phyloP scores from a whole-genome alignment of 35 echinoderm and acorn worm genomes.

The Acanthaster planci region DNA sequence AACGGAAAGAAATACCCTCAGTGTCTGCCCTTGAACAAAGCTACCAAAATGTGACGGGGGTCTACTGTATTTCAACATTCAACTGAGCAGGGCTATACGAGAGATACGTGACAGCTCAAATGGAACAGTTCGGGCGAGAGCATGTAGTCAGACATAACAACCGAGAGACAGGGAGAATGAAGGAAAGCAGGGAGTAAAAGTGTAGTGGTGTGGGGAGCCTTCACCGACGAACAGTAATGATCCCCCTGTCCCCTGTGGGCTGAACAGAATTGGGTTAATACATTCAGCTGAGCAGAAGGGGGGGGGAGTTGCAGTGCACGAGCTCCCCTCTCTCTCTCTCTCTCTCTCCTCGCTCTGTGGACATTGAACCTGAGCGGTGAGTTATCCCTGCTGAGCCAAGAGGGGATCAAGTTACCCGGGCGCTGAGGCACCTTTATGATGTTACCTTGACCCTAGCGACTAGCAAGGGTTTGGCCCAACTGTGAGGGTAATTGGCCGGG shows the following conservation, averaged over 20 bases:
- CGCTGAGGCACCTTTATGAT: neutral
- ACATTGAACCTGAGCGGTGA: neutral
- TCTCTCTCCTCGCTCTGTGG: neutral
- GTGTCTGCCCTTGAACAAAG: too few species aligned
- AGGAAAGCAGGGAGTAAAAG: neutral
- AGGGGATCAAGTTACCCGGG: neutral
- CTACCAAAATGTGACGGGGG: too few species aligned
- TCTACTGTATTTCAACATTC: too few species aligned
- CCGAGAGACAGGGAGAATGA: neutral
- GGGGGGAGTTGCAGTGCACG: neutral
- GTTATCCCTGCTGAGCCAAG: neutral
- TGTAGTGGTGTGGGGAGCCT: neutral
- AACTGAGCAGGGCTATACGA: too few species aligned
- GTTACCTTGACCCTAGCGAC: constrained; percentile 12
- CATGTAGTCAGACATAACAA: too few species aligned
- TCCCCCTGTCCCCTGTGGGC: neutral
- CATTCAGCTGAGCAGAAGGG: neutral
- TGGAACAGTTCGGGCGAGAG: too few species aligned
- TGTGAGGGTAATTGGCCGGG: neutral
- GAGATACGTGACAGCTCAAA: too few species aligned
- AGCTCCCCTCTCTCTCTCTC: neutral
- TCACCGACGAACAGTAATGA: constrained; percentile 11
- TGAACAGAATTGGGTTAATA: constrained; percentile 13
- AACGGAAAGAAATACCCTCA: too few species aligned
- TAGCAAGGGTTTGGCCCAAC: neutral